A percentile compares a stretch with the other conserved stretches of the same genome.
Evolutionary conservation across 2,113 vertebrate species (phyloP).

Genomic region (Morone saxatilis): DNA sequence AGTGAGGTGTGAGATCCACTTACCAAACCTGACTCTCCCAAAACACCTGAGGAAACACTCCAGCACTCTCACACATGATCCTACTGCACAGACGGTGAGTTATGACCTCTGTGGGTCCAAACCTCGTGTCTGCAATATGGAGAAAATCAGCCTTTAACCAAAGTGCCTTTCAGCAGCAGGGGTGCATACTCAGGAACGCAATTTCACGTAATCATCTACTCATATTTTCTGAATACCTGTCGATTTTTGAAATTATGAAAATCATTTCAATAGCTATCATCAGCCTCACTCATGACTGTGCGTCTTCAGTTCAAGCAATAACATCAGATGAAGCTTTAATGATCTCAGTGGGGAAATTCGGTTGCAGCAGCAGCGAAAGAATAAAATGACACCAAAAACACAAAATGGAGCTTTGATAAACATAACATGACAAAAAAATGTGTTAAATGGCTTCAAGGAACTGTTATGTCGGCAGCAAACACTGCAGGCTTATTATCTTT

Average conservation of each 20-base stretch:
- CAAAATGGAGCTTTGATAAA: constrained; percentile 31
- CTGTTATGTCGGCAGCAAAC: background rate
- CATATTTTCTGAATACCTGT: constrained; percentile 35
- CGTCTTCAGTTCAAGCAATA: constrained; percentile 26
- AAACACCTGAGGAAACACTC: constrained; percentile 37
- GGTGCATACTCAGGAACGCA: background rate
- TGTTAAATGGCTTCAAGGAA: background rate
- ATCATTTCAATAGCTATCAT: constrained; percentile 20
- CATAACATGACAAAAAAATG: background rate
- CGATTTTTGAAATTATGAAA: constrained; percentile 26
- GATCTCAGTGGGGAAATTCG: constrained; percentile 45
- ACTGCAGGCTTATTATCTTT: constrained; percentile 17
- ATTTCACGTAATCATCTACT: constrained; percentile 29
- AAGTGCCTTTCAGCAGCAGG: constrained; percentile 41
- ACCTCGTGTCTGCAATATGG: constrained; percentile 9
- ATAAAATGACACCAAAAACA: background rate
- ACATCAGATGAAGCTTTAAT: constrained; percentile 49
- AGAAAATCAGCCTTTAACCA: constrained; percentile 37
- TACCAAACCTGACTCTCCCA: constrained; percentile 7
- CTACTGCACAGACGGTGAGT: background rate
- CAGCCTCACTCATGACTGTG: background rate
- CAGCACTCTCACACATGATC: background rate
- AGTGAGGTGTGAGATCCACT: constrained; percentile 34
- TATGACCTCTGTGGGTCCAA: background rate
- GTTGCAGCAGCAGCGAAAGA: background rate